Evolutionary conservation across 2,888 invertebrate species (phyloP), one percentile per base, ranked within the genome.

Genomic region (Tenthredo amoena): DNA sequence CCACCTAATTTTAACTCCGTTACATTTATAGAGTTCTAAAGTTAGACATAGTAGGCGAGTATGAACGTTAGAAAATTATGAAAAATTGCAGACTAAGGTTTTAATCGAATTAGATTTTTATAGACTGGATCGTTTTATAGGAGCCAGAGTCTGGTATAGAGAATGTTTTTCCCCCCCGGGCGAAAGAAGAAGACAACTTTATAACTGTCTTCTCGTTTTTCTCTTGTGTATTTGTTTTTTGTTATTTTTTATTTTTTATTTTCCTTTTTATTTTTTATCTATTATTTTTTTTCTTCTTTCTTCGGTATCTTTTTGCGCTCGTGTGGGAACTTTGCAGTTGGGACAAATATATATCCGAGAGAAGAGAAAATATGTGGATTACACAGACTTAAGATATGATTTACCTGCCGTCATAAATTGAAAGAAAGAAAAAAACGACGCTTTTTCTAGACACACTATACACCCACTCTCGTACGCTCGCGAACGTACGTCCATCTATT

Each of bases 361-460:
- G 31, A 83, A 37, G 31, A 82, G 18, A 71, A 71, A 68, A 47
- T 68, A 71, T 68, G 47, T 83, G 47, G 68, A 68, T 83, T 83
- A 83, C 83, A 37, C 43, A 81, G 83, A 50, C 68, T 83, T 83
- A 65, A 83, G 71, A 83, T 83, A 83, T 83, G 83, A 83, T 83
- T 83, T 83, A 83, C 83, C 47, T 83, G 47, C 10, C 68, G 5
- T 65, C 83, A 68, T 83, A 83, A 83, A 83, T 68, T 83, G 2
- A 47, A 34, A 43, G 47, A 40, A 62, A 62, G 7, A 26, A 62
- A 62, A 26, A 40, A 40, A 62, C 37, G 12, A 6, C 18, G 58
- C 9, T 31, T 55, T 77, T 77, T 77, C 77, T 34, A 34, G 37
- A 62, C 34, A n/a, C 34, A 40, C 26, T 26, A 1, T 26, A 9